Percentiles rank a stretch among this genome's conserved stretches.
These are phyloP conservation scores for Opisthograptis luteolata DNA, from an alignment of 2,888 invertebrate genomes.

Conservation along the genomic window DNA sequence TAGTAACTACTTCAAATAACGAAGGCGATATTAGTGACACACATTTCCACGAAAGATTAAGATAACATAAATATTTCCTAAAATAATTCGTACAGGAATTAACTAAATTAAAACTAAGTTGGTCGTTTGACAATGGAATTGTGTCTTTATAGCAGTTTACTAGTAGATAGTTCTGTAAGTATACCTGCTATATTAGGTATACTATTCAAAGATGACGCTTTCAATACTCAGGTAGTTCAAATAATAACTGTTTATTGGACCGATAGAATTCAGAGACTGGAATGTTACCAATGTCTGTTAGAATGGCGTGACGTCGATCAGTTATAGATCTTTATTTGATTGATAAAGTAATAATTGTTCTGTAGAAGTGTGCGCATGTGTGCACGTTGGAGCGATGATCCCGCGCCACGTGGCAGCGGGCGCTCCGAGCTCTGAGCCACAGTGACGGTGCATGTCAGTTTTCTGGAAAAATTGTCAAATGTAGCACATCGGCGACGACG, in stretches of 20 bases:
- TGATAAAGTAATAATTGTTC: slow-evolving; percentile 38
- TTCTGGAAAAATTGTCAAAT: slow-evolving; percentile 84
- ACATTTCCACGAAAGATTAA: too few relatives aligned
- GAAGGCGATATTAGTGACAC: too few relatives aligned
- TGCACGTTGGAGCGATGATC: slow-evolving; percentile 14
- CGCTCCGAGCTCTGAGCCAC: slow-evolving; percentile 68
- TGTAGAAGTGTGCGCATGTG: slow-evolving; percentile 27
- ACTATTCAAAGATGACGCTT: slow-evolving; percentile 2
- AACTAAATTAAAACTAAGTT: too few relatives aligned
- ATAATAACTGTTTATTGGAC: slow-evolving; percentile 21
- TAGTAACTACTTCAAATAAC: too few relatives aligned
- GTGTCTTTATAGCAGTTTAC: too few relatives aligned
- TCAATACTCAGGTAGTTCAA: slow-evolving; percentile 11
- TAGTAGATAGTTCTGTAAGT: too few relatives aligned
- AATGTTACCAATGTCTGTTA: slow-evolving; percentile 39
- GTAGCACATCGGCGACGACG: slow-evolving; percentile 69
- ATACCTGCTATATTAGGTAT: not conserved
- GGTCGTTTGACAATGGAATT: too few relatives aligned
- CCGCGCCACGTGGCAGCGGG: slow-evolving; percentile 64
- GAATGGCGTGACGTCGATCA: slow-evolving; percentile 40
- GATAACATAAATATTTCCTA: too few relatives aligned
- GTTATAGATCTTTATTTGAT: slow-evolving; percentile 38
- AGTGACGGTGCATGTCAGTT: slow-evolving; percentile 77
- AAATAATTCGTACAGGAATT: too few relatives aligned
- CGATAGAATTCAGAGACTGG: slow-evolving; percentile 34